Evolutionary conservation across 2,888 invertebrate species (phyloP), one percentile per base, ranked within the genome.

Genomic region (Papilio elwesi): DNA sequence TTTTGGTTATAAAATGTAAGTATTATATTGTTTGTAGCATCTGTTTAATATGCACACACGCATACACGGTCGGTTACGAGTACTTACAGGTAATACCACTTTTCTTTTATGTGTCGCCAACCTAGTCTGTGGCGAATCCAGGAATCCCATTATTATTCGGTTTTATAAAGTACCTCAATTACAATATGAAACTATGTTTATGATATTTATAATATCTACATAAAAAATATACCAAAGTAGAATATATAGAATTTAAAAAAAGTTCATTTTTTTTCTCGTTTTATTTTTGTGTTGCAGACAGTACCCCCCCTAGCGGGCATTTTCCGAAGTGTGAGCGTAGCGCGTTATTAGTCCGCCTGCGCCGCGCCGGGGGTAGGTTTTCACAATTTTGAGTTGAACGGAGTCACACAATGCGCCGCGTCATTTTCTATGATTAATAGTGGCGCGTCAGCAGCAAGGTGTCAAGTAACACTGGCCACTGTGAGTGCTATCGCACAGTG

Each of bases 341-440:
- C 82, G 80, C 86, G 91, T 90, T 93, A 92, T 92, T 91, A 93
- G 92, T 91, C 87, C 89, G 85, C 80, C 82, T 76, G 79, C 77
- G 79, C 84, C 83, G 82, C 86, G 82, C 80, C 85, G 59, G 83
- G 89, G 88, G 87, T 90, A 92, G 92, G 92, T 93, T 93, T 93
- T 93, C 92, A 93, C 92, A 93, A 91, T 93, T 93, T 93, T 92
- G 91, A 90, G 86, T 87, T 79, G 83, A 83, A 79, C 83, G 79
- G 85, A 85, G 84, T 86, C 86, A 83, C 85, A 89, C 92, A 91
- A 91, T 90, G 87, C 85, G 81, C 82, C 80, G 81, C 85, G 90
- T 91, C 91, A 92, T 92, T 92, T 90, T 90, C 90, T 90, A 92
- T 92, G 92, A 93, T 92, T 92, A 92, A 92, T 93, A 88, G 90